phyloP scores from a whole-genome alignment of 2,113 vertebrate species.

The Neotoma lepida region DNA sequence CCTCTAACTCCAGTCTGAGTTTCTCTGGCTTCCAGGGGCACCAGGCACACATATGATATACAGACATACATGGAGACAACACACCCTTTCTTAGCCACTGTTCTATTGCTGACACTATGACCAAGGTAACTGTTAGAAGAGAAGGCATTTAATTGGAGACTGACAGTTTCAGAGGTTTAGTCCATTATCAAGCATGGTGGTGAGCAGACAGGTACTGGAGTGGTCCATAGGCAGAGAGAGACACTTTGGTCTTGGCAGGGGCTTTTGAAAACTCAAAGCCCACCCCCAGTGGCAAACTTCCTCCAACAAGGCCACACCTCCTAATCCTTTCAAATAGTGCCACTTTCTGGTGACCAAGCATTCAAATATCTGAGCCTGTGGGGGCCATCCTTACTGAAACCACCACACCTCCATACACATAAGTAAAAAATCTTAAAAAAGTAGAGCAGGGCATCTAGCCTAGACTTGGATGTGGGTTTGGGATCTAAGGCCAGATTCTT shows the following conservation, averaged over 20 bases:
- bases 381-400: neutral
- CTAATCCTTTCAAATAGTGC: neutral
- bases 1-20: neutral
- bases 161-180: neutral
- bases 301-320: neutral
- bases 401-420: neutral
- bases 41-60: neutral
- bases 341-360: neutral
- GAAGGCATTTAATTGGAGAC: neutral
- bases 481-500: neutral
- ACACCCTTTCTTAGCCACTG: neutral
- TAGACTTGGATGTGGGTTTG: neutral
- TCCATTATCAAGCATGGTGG: neutral
- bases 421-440: too few relatives aligned
- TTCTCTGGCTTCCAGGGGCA: neutral
- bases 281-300: neutral
- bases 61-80: neutral
- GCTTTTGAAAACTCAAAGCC: neutral
- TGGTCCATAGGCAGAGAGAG: neutral
- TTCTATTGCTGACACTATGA: neutral
- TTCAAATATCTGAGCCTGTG: neutral
- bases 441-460: neutral
- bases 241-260: neutral
- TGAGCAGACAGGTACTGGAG: neutral
- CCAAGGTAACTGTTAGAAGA: neutral